These are phyloP conservation scores for Chelonus formosanus DNA, from an alignment of 2,888 invertebrate genomes.

Conservation along the genomic window DNA sequence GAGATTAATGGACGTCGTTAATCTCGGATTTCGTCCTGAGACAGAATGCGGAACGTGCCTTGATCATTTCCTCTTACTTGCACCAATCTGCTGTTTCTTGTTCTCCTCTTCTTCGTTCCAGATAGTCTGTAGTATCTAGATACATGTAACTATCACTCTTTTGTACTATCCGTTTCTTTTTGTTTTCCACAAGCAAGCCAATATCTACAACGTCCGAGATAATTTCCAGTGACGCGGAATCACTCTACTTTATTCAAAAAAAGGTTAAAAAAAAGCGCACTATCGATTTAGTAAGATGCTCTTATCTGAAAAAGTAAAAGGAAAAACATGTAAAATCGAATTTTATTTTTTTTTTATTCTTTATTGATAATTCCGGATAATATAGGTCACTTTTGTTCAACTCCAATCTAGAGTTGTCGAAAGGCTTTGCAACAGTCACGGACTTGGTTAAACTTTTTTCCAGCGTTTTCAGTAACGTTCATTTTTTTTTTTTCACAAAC, in stretches of 20 bases:
- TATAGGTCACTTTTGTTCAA: background rate
- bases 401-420: conserved; percentile 2
- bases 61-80: conserved; percentile 22
- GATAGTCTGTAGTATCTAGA: conserved; percentile 5
- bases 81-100: conserved; percentile 28
- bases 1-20: conserved; percentile 34
- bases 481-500: conserved; percentile 11
- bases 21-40: conserved; percentile 31
- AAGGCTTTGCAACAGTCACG: conserved; percentile 1
- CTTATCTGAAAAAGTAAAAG: too few relatives aligned
- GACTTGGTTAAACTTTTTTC: conserved; percentile 11
- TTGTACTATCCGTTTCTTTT: background rate
- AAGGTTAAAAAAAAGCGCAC: too few relatives aligned
- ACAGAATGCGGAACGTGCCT: conserved; percentile 21
- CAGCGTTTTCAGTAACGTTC: conserved; percentile 3
- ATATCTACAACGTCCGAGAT: conserved; percentile 2
- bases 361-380: background rate
- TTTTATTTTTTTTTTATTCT: too few relatives aligned
- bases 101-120: conserved; percentile 31
- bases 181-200: background rate
- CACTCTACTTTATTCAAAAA: too few relatives aligned
- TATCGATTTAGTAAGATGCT: too few relatives aligned
- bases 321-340: conserved; percentile 3
- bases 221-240: background rate
- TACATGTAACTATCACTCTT: conserved; percentile 9